Conservation (phyloP, 1,140 invertebrate species). For the Sesamia nonagrioides region DNA sequence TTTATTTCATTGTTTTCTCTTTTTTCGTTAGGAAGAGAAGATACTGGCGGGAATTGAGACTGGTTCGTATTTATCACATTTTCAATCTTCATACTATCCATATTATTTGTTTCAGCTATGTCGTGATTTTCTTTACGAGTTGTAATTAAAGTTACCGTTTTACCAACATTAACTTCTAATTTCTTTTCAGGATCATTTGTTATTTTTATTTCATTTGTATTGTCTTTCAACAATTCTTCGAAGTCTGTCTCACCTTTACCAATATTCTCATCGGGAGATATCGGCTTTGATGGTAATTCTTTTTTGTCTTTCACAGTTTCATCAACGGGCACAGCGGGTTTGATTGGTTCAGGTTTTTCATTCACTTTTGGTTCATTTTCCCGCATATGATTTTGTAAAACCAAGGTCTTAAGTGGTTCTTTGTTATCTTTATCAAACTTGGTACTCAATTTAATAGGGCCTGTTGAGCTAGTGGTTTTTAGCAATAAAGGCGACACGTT, state of each 20-base stretch:
- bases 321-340: neutral
- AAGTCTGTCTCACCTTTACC: slow-evolving; percentile 86
- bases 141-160: slow-evolving; percentile 68
- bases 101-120: slow-evolving; percentile 22
- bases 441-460: slow-evolving; percentile 66
- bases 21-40: neutral
- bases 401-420: slow-evolving; percentile 48
- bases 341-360: slow-evolving; percentile 9
- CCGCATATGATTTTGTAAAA: slow-evolving; percentile 38
- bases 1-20: neutral
- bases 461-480: slow-evolving; percentile 68
- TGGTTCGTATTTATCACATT: slow-evolving; percentile 25
- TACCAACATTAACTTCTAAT: slow-evolving; percentile 80
- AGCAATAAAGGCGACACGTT: slow-evolving; percentile 78
- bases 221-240: slow-evolving; percentile 86
- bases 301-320: slow-evolving; percentile 26
- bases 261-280: slow-evolving; percentile 55
- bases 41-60: neutral
- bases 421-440: slow-evolving; percentile 66
- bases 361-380: slow-evolving; percentile 13
- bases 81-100: slow-evolving; percentile 49
- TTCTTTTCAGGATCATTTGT: slow-evolving; percentile 79
- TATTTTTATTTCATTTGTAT: slow-evolving; percentile 85
- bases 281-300: slow-evolving; percentile 14
- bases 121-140: slow-evolving; percentile 42